Evolutionary conservation across 2,113 vertebrate genomes (phyloP).

Genomic region (Melospiza melodia): DNA sequence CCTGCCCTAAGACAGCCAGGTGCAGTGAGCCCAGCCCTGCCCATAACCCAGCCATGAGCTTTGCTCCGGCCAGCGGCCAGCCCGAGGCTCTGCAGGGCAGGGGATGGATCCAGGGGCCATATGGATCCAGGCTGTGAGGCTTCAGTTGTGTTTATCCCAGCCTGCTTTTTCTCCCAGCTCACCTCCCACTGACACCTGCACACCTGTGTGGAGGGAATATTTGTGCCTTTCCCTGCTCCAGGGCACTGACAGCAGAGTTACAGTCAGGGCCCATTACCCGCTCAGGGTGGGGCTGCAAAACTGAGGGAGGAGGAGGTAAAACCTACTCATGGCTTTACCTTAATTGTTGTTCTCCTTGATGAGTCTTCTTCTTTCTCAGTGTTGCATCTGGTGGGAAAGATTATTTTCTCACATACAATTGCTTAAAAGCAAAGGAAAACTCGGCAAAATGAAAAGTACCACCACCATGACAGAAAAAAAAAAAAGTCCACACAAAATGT

Average conservation of each 20-base stretch:
- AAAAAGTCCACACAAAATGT: not conserved
- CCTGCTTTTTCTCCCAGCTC: not conserved
- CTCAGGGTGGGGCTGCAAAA: not conserved
- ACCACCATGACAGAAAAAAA: not conserved
- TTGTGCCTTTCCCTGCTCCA: not conserved
- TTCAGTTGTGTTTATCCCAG: not conserved
- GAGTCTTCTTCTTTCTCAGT: not conserved
- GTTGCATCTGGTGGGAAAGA: not conserved
- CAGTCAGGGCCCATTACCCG: not conserved
- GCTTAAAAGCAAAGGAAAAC: not conserved
- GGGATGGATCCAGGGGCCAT: not conserved
- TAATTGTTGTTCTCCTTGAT: not conserved
- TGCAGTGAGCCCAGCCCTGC: not conserved
- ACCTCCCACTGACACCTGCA: not conserved
- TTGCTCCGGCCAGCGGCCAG: rapidly evolving
- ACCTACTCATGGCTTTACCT: not conserved
- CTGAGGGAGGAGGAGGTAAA: not conserved
- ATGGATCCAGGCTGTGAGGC: not conserved
- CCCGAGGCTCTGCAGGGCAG: rapidly evolving
- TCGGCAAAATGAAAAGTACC: not conserved
- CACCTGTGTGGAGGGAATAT: not conserved
- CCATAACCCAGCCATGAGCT: rapidly evolving
- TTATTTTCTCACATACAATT: not conserved
- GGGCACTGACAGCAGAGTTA: not conserved
- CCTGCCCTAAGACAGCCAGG: not conserved